Evolutionary conservation across 2,888 invertebrate genomes (phyloP).

Genomic region (Cordilura impudica): DNA sequence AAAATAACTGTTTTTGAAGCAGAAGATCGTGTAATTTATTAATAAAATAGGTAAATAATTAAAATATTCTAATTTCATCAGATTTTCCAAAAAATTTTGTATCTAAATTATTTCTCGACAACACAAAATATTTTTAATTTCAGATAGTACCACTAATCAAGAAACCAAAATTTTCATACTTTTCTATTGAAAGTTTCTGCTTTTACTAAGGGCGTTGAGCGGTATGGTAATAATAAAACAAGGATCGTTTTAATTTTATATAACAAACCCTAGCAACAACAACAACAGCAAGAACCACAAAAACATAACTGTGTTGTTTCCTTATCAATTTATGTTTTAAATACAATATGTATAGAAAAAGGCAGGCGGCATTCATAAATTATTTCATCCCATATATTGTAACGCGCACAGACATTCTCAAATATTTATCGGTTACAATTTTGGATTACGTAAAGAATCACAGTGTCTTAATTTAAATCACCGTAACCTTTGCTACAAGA

Average conservation of each 20-base stretch:
- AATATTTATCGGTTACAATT: conserved; percentile 6
- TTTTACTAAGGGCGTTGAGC: too few relatives aligned
- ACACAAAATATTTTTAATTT: too few relatives aligned
- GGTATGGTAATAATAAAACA: too few relatives aligned
- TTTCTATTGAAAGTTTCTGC: too few relatives aligned
- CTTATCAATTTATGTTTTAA: conserved; percentile 30
- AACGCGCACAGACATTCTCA: not conserved
- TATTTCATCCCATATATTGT: conserved; percentile 14
- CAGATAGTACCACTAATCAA: too few relatives aligned
- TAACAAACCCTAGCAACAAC: conserved; percentile 18
- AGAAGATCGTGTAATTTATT: too few relatives aligned
- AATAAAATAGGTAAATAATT: too few relatives aligned
- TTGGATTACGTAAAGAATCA: not conserved
- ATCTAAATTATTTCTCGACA: too few relatives aligned
- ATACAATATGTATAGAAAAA: not conserved
- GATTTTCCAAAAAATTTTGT: too few relatives aligned
- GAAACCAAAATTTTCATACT: too few relatives aligned
- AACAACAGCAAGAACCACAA: conserved; percentile 41
- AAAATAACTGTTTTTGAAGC: too few relatives aligned
- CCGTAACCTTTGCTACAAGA: not conserved
- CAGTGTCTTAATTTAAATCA: conserved; percentile 24
- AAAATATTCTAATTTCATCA: too few relatives aligned
- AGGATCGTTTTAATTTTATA: conserved; percentile 35
- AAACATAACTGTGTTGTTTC: conserved; percentile 3
- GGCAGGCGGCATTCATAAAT: conserved; percentile 42